Base-by-base conservation (phyloP, 64 coral and sea anemone species). In the Orbicella faveolata region DNA sequence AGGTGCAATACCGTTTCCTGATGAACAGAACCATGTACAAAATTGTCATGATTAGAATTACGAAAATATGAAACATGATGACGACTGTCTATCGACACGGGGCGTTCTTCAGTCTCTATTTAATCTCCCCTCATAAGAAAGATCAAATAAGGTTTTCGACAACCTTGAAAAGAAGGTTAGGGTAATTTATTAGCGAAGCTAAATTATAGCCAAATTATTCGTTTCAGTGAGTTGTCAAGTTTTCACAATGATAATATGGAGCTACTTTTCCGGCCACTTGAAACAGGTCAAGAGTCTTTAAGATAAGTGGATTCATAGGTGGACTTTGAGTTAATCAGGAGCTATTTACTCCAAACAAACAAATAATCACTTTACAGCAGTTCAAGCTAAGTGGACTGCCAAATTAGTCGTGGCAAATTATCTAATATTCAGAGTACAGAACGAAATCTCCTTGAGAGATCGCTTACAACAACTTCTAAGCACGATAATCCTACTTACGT, bases 401-500 rank as follows among this genome's bases (percentile, higher is more conserved):
- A 72, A 85, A 85, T 69, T 72, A n/a, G 37, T 20, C 65, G 30
- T 17, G 12, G 35, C 13, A 72, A 85, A 85, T 14, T 72, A 10
- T 37, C 4, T 72, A 6, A 67, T 83, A 84, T 70, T 72, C 13
- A 39, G n/a, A 3, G 18, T 13, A 26, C 2, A 9, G 19, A 48
- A 20, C 34, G 59, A 25, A 63, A 62, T 63, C 79, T 81, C 13
- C 63, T 81, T 81, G 63, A 36, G 34, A 64, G 26, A 6, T 9
- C 13, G 20, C 51, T 70, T 25, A 70, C 1, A 26, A 25, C 67
- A 70, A 70, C n/a, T 8, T 48, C 34, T 37, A 39, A 73, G 64
- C 11, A 52, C 1, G 8, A 26, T 30, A 77, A 44, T 75, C 36
- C 44, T 52, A 92, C 91, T 91, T 84, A 99, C 97, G 88, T 19